These are phyloP conservation scores for Nasua narica DNA, from an alignment of 2,797 vertebrate species.

Conservation along the genomic window DNA sequence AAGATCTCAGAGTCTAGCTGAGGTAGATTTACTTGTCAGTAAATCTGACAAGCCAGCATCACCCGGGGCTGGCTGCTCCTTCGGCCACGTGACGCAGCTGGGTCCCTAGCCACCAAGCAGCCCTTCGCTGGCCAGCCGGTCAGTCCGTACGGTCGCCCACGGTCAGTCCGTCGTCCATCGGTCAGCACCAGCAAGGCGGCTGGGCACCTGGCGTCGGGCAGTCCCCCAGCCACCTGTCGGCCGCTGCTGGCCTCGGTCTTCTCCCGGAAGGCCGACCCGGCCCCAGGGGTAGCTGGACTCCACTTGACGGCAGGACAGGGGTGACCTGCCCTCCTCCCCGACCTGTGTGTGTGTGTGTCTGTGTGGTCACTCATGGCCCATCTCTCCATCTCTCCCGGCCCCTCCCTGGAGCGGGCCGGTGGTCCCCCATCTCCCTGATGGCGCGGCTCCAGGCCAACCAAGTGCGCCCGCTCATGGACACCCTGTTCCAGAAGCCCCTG, in stretches of 20 bases:
- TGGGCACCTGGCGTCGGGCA: background rate
- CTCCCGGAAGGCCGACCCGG: background rate
- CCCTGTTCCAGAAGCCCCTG: slow-evolving; percentile 39
- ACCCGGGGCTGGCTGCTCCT: background rate
- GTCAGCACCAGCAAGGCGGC: background rate
- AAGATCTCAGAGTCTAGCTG: background rate
- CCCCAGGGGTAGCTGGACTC: background rate
- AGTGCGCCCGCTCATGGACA: background rate
- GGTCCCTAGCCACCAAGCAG: background rate
- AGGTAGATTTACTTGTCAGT: no score
- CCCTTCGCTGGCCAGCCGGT: background rate
- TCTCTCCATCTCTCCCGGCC: background rate
- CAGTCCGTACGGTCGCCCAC: background rate
- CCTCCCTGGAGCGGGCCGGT: background rate
- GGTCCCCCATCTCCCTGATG: background rate
- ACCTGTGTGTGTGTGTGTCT: background rate
- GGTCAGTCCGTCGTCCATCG: background rate
- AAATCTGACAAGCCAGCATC: background rate
- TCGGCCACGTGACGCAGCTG: background rate
- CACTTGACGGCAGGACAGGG: background rate
- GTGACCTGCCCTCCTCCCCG: background rate
- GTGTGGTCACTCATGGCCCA: background rate
- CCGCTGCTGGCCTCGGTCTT: background rate
- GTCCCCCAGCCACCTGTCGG: background rate
- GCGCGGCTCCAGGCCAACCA: background rate